Percentiles rank a stretch among this genome's conserved stretches.
phyloP scores from a whole-genome alignment of 1,140 invertebrate species.

The Heliconius melpomene region DNA sequence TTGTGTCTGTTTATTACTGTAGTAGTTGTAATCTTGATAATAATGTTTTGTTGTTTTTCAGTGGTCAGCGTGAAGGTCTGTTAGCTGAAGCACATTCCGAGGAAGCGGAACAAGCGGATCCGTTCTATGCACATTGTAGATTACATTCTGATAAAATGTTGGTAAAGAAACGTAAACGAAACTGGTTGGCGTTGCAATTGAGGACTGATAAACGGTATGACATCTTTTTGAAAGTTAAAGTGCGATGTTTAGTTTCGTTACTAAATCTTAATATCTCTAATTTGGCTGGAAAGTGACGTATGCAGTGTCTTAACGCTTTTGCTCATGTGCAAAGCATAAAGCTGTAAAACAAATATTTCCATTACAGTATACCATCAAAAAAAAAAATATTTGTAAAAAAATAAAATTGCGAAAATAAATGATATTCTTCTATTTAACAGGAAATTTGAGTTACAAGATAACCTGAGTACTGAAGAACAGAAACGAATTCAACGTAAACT shows the following conservation, averaged over 20 bases:
- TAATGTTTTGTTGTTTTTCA: conserved; percentile 64
- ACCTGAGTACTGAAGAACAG: conserved; percentile 85
- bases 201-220: conserved; percentile 86
- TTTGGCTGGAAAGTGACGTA: too few species aligned
- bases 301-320: too few species aligned
- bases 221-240: too few species aligned
- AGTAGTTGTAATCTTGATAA: background rate
- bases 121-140: conserved; percentile 98
- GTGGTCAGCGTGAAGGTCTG: conserved; percentile 95
- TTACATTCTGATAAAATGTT: conserved; percentile 93
- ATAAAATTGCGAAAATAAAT: too few species aligned
- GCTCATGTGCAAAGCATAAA: too few species aligned
- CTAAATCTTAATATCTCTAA: too few species aligned
- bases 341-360: too few species aligned
- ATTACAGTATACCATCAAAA: too few species aligned
- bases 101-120: conserved; percentile 96
- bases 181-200: conserved; percentile 94
- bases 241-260: too few species aligned
- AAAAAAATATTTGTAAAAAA: too few species aligned
- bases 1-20: too few species aligned
- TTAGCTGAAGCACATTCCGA: conserved; percentile 96
- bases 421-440: conserved; percentile 42
- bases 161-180: conserved; percentile 89
- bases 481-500: conserved; percentile 89
- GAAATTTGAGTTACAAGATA: conserved; percentile 69